phyloP scores from a whole-genome alignment of 1,140 invertebrate species.

The Holotrichia oblita region DNA sequence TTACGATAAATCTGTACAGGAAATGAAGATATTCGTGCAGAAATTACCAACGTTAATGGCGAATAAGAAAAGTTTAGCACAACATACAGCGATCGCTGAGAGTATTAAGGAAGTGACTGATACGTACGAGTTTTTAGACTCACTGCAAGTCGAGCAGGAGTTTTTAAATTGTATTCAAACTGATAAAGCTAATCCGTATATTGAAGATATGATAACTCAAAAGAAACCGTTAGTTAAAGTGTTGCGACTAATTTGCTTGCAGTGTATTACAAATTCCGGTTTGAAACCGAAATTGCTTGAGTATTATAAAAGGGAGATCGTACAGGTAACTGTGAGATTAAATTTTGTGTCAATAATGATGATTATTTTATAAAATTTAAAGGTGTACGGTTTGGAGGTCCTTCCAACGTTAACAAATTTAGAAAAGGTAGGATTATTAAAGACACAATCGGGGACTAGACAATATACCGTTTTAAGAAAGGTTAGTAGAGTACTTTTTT shows the following conservation, averaged over 20 bases:
- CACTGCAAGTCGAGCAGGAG: constrained; percentile 72
- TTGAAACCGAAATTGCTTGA: constrained; percentile 90
- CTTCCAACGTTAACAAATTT: constrained; percentile 86
- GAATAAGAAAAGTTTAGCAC: constrained; percentile 85
- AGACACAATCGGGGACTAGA: constrained; percentile 73
- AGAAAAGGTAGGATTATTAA: constrained; percentile 86
- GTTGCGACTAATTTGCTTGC: constrained; percentile 87
- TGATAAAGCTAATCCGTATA: constrained; percentile 86
- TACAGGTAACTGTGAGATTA: constrained; percentile 65
- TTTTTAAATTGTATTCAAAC: constrained; percentile 91
- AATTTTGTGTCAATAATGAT: constrained; percentile 21
- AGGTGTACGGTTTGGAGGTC: constrained; percentile 89
- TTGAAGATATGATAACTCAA: constrained; percentile 91
- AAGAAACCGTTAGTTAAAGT: constrained; percentile 85
- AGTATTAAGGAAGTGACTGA: constrained; percentile 69
- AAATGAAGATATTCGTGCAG: constrained; percentile 94
- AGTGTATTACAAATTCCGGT: constrained; percentile 88
- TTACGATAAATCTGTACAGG: constrained; percentile 88
- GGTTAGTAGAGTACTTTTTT: constrained; percentile 57
- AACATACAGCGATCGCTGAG: constrained; percentile 72
- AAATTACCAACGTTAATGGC: constrained; percentile 88
- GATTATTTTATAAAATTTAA: not conserved
- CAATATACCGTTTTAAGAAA: constrained; percentile 78
- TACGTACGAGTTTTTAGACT: constrained; percentile 58
- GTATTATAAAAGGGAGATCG: constrained; percentile 91